Conservation (phyloP, 2,797 vertebrate genomes). For the Smutsia gigantea region DNA sequence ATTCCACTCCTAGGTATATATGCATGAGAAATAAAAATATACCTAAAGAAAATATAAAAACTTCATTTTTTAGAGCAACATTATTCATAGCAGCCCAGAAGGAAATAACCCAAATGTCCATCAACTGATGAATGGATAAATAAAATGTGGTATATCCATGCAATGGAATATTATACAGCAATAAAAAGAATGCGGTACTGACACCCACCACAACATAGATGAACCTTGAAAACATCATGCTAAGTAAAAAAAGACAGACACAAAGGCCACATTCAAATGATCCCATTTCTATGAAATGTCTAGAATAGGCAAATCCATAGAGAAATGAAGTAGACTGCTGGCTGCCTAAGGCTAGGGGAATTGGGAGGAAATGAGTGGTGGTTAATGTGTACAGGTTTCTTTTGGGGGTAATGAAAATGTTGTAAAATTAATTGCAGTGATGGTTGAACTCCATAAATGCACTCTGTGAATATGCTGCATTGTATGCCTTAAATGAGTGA, state of each 20-base stretch:
- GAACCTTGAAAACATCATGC: background rate
- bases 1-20: background rate
- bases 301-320: background rate
- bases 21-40: background rate
- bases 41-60: background rate
- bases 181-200: background rate
- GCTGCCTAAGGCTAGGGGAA: background rate
- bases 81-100: background rate
- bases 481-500: background rate
- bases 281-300: background rate
- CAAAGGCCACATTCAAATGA: background rate
- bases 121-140: background rate
- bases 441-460: background rate
- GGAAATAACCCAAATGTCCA: background rate
- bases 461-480: background rate
- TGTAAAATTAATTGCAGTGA: background rate
- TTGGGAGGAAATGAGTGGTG: background rate
- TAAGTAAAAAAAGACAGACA: background rate
- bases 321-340: background rate
- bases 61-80: background rate
- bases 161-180: background rate
- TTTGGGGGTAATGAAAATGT: background rate
- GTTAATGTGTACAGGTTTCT: background rate
- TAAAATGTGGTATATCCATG: background rate
- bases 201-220: background rate